Conservation (phyloP, 2,797 vertebrate species). For the Heterohyrax brucei region DNA sequence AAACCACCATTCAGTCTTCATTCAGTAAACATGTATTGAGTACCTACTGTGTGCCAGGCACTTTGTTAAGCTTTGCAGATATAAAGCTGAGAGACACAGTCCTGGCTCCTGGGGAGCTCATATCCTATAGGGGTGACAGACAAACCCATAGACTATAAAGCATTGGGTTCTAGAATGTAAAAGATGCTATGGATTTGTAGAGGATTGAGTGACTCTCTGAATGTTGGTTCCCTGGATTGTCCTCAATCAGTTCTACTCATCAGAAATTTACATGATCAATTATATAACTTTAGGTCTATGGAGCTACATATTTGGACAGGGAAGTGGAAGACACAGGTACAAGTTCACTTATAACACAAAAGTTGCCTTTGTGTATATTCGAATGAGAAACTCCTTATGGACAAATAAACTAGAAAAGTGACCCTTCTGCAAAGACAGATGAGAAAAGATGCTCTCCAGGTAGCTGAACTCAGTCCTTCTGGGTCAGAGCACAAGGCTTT, state of each 20-base stretch:
- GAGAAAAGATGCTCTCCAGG: background rate
- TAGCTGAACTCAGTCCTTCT: background rate
- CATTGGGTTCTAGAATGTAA: background rate
- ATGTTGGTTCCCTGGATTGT: background rate
- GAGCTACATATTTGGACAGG: background rate
- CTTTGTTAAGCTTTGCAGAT: background rate
- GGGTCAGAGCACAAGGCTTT: background rate
- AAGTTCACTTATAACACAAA: background rate
- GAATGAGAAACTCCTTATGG: constrained; percentile 14
- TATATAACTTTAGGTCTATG: background rate
- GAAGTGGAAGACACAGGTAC: background rate
- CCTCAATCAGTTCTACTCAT: background rate
- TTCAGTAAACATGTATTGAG: background rate
- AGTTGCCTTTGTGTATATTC: background rate
- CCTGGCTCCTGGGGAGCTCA: background rate
- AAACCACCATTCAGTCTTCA: background rate
- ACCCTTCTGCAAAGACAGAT: background rate
- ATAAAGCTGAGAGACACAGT: background rate
- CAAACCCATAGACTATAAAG: background rate
- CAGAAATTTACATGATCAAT: background rate
- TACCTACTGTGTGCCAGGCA: background rate
- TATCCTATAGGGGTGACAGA: background rate
- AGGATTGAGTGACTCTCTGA: background rate
- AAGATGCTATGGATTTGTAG: background rate
- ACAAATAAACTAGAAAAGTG: background rate